These are phyloP conservation scores for Tapera naevia DNA, from an alignment of 2,797 vertebrate species.

Conservation along the genomic window DNA sequence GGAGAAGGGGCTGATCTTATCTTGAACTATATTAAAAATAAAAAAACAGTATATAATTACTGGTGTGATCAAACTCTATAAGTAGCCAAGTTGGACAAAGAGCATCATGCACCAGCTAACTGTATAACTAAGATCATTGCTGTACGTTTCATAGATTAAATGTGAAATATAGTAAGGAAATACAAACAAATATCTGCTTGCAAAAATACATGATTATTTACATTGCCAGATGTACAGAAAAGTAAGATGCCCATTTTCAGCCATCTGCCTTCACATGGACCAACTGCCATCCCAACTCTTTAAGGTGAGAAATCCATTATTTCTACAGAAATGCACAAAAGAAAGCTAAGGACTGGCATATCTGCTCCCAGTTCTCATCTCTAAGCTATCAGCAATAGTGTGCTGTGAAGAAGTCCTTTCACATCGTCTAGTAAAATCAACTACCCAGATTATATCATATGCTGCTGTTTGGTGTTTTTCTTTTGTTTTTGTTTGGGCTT, in stretches of 20 bases:
- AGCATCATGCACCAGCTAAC: neutral
- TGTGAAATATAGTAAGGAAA: slow-evolving; percentile 35
- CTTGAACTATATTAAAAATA: neutral
- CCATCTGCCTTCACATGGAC: neutral
- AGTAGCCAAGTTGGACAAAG: neutral
- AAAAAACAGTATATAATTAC: neutral
- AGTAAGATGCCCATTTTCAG: neutral
- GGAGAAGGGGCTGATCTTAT: neutral
- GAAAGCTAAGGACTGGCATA: neutral
- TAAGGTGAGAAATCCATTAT: neutral
- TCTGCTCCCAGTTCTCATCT: neutral
- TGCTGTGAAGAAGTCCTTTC: neutral
- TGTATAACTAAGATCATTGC: slow-evolving; percentile 30
- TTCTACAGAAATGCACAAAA: neutral
- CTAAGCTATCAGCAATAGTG: neutral
- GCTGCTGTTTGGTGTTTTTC: neutral
- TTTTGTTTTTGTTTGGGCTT: neutral
- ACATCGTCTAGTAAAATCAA: neutral
- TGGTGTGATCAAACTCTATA: neutral
- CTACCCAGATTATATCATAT: neutral
- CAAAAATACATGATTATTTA: slow-evolving; percentile 13
- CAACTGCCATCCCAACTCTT: neutral
- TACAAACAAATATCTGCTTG: slow-evolving; percentile 20
- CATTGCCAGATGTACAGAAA: neutral
- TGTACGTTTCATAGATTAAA: neutral